Conservation (phyloP, 2,888 invertebrate species). For the Drosophila atripex region DNA sequence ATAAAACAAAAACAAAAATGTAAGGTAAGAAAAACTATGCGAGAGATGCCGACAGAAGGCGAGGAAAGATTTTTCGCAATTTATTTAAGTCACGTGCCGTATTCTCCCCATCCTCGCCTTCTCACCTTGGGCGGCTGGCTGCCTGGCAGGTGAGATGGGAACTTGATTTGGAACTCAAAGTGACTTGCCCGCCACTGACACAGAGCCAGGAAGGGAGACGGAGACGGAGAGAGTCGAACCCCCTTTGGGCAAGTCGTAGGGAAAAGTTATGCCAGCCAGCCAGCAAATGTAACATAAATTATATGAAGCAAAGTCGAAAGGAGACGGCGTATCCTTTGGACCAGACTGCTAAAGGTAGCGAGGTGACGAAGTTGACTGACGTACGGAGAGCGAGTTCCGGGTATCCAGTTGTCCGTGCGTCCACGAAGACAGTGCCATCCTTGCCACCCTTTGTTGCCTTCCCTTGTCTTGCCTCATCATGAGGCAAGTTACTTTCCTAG, state of each 20-base stretch:
- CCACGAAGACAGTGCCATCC: conserved; percentile 28
- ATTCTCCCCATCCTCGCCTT: conserved; percentile 46
- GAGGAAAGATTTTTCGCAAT: conserved; percentile 76
- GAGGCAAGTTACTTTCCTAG: conserved; percentile 71
- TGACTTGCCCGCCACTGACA: conserved; percentile 61
- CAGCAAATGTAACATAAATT: conserved; percentile 77
- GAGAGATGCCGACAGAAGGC: conserved; percentile 62
- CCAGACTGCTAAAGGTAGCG: conserved; percentile 33
- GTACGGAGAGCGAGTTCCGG: conserved; percentile 16
- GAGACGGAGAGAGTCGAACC: neutral
- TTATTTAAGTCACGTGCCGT: conserved; percentile 78
- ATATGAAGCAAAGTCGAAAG: conserved; percentile 70
- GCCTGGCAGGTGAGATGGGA: conserved; percentile 11
- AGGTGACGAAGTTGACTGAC: conserved; percentile 11
- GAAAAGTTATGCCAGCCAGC: conserved; percentile 76
- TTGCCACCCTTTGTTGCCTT: neutral
- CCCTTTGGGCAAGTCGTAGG: conserved; percentile 11
- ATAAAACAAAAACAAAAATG: conserved; percentile 25
- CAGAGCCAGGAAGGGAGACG: conserved; percentile 2
- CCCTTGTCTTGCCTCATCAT: conserved; percentile 58
- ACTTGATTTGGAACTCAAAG: conserved; percentile 76
- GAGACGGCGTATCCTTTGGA: conserved; percentile 56
- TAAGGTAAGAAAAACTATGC: conserved; percentile 58
- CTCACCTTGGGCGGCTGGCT: conserved; percentile 14
- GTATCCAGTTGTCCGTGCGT: neutral